Percentiles rank a stretch among this genome's conserved stretches.
Conservation (phyloP, 2,888 invertebrate species). For the Lepidochrysops patricia region DNA sequence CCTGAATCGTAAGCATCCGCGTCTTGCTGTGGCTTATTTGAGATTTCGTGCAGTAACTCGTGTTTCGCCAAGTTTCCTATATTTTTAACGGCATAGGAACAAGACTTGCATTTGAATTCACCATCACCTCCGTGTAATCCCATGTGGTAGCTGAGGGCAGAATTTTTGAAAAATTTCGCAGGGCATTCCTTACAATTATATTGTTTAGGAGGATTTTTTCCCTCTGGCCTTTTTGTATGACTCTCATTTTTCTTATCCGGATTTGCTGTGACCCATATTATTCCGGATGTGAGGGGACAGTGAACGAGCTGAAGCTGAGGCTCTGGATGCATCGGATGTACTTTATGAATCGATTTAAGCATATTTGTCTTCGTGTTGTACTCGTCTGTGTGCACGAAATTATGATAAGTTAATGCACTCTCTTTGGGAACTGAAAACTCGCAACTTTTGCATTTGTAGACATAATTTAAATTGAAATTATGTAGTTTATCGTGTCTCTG, state of each 20-base stretch:
- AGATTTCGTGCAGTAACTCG: slow-evolving; percentile 69
- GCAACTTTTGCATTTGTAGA: slow-evolving; percentile 83
- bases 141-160: slow-evolving; percentile 80
- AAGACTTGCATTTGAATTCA: slow-evolving; percentile 80
- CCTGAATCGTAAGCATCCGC: slow-evolving; percentile 59
- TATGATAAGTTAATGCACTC: slow-evolving; percentile 79
- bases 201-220: slow-evolving; percentile 52
- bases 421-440: slow-evolving; percentile 84
- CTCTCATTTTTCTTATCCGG: slow-evolving; percentile 38
- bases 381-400: slow-evolving; percentile 82
- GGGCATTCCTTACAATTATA: slow-evolving; percentile 79
- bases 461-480: slow-evolving; percentile 70
- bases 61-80: slow-evolving; percentile 80
- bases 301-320: slow-evolving; percentile 72
- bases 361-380: slow-evolving; percentile 85
- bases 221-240: slow-evolving; percentile 39
- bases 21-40: slow-evolving; percentile 41
- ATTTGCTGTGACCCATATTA: slow-evolving; percentile 62
- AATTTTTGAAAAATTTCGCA: slow-evolving; percentile 82
- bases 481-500: slow-evolving; percentile 83
- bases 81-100: slow-evolving; percentile 81
- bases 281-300: slow-evolving; percentile 40
- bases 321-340: slow-evolving; percentile 77
- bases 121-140: slow-evolving; percentile 78
- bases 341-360: slow-evolving; percentile 77